phyloP scores from a whole-genome alignment of 2,888 invertebrate species.

The Leucozona laternaria region DNA sequence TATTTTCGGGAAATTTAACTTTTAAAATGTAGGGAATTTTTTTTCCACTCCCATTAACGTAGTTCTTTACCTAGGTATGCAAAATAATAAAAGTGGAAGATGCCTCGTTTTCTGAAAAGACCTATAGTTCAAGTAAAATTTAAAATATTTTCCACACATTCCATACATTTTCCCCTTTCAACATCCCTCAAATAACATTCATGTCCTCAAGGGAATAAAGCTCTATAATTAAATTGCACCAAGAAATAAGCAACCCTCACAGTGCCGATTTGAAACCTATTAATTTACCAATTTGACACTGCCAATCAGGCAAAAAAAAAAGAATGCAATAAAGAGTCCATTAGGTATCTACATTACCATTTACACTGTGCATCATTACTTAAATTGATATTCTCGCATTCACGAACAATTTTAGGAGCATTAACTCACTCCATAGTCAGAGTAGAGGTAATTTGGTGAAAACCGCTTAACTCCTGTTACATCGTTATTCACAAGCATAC shows the following conservation, averaged over 20 bases:
- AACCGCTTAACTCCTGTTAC: constrained; percentile 27
- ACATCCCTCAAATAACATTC: background rate
- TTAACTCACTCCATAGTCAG: constrained; percentile 24
- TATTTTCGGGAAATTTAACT: too few relatives aligned
- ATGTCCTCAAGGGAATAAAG: background rate
- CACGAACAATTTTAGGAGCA: constrained; percentile 53
- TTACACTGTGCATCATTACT: constrained; percentile 15
- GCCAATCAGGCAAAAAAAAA: constrained; percentile 11
- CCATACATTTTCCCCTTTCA: background rate
- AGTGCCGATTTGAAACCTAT: constrained; percentile 8
- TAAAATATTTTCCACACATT: background rate
- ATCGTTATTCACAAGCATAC: constrained; percentile 2
- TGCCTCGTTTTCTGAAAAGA: too few relatives aligned
- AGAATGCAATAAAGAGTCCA: constrained; percentile 13
- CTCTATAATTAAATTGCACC: background rate
- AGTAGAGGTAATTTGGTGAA: constrained; percentile 19
- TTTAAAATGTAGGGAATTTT: too few relatives aligned
- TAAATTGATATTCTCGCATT: constrained; percentile 60
- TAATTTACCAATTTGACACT: constrained; percentile 30
- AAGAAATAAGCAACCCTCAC: background rate
- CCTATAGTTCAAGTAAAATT: too few relatives aligned
- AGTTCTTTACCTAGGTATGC: too few relatives aligned
- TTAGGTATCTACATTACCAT: constrained; percentile 3
- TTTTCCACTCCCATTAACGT: too few relatives aligned
- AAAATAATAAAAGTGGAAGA: too few relatives aligned